A percentile compares a stretch with the other conserved stretches of the same genome.
Evolutionary conservation across 2,113 vertebrate genomes (phyloP).

Genomic region (Aphelocoma coerulescens): DNA sequence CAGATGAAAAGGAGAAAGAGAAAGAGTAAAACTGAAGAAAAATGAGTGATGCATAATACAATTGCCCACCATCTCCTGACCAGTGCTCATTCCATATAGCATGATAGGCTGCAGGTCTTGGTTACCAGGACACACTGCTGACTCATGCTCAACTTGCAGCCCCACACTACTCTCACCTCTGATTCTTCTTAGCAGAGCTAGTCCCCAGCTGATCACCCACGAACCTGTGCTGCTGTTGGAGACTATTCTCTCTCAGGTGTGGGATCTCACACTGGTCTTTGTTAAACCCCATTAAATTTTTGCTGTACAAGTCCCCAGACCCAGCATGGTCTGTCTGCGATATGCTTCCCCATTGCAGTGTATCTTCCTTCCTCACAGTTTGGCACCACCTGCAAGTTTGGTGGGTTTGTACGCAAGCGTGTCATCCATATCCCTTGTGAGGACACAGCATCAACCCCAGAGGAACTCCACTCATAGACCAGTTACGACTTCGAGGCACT

Average conservation of each 20-base stretch:
- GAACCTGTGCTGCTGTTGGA: not conserved
- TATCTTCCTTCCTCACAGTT: not conserved
- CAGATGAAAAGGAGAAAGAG: not conserved
- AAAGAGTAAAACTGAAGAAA: not conserved
- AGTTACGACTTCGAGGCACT: not conserved
- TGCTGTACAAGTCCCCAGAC: not conserved
- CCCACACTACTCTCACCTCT: not conserved
- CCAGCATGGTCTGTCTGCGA: not conserved
- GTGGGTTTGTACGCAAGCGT: not conserved
- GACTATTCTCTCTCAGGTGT: not conserved
- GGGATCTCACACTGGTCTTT: not conserved
- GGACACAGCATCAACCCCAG: not conserved
- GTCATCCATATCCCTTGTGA: not conserved
- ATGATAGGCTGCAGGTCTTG: not conserved
- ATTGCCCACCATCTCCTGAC: not conserved
- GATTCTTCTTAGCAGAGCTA: not conserved
- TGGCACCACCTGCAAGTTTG: not conserved
- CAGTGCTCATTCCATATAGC: not conserved
- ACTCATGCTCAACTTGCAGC: not conserved
- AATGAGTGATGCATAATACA: not conserved
- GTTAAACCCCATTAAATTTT: not conserved
- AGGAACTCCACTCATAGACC: not conserved
- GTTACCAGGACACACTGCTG: not conserved
- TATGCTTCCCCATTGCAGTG: not conserved
- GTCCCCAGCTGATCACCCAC: not conserved